Conservation (phyloP, 1,140 invertebrate genomes). For the Pogonomyrmex barbatus region DNA sequence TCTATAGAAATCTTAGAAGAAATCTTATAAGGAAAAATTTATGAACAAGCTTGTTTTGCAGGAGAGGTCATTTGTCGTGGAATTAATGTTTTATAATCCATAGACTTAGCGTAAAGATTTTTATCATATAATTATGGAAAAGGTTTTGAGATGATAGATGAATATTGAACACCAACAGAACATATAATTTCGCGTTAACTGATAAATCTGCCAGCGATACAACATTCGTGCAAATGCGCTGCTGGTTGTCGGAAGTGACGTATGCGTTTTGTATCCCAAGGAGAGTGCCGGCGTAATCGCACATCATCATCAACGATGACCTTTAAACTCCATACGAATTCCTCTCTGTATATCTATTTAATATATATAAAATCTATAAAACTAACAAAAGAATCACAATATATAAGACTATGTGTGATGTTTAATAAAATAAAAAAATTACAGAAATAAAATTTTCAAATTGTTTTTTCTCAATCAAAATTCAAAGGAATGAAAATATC, state of each 20-base stretch:
- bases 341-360: background rate
- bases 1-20: background rate
- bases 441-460: background rate
- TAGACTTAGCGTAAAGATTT: background rate
- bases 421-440: background rate
- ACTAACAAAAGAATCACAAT: background rate
- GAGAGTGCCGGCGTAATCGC: slow-evolving; percentile 28
- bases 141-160: slow-evolving; percentile 45
- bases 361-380: slow-evolving; percentile 4
- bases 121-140: slow-evolving; percentile 58
- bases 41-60: background rate
- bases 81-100: slow-evolving; percentile 29
- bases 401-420: background rate
- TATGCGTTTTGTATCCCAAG: slow-evolving; percentile 29
- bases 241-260: slow-evolving; percentile 54
- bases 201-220: slow-evolving; percentile 53
- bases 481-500: background rate
- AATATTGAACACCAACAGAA: slow-evolving; percentile 53
- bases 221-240: slow-evolving; percentile 37
- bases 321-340: slow-evolving; percentile 20
- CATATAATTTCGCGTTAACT: slow-evolving; percentile 55
- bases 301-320: slow-evolving; percentile 27
- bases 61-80: slow-evolving; percentile 5
- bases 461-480: background rate
- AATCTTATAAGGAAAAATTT: slow-evolving; percentile 33